These are phyloP conservation scores for Steatornis caripensis DNA, from an alignment of 2,113 vertebrate genomes.

Conservation along the genomic window DNA sequence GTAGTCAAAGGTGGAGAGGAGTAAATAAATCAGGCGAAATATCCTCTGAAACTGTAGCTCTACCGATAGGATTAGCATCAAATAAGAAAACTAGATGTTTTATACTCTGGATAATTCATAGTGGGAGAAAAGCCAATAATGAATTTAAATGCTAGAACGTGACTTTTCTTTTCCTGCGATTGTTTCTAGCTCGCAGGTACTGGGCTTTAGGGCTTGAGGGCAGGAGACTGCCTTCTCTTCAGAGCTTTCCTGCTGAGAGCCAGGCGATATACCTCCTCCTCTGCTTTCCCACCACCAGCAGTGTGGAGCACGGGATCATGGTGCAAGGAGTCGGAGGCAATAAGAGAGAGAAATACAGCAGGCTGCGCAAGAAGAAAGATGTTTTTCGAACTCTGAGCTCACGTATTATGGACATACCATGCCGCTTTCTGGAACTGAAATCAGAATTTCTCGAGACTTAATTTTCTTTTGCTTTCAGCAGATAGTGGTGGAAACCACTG, in stretches of 20 bases:
- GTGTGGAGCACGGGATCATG: background rate
- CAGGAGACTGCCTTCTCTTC: background rate
- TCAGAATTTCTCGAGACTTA: background rate
- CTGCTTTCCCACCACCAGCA: background rate
- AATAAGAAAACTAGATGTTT: conserved; percentile 2
- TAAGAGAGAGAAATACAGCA: background rate
- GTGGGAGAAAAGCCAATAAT: background rate
- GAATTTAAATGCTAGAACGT: background rate
- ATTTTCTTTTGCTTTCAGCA: conserved; percentile 5
- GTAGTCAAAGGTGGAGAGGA: background rate
- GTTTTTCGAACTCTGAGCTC: background rate
- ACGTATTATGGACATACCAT: accelerated
- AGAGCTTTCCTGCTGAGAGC: background rate
- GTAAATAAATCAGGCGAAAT: background rate
- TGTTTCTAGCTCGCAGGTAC: background rate
- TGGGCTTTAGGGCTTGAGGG: background rate
- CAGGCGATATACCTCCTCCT: background rate
- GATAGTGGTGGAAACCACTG: conserved; percentile 9
- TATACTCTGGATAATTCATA: conserved; percentile 12
- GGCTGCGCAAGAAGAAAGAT: background rate
- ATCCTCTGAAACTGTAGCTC: conserved; percentile 18
- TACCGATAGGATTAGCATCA: conserved; percentile 18
- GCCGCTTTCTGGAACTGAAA: background rate
- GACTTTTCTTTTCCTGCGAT: background rate
- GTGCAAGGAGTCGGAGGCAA: background rate